Percentiles rank a stretch among this genome's conserved stretches.
phyloP scores from a whole-genome alignment of 2,888 invertebrate species.

The Agonopterix arenella region DNA sequence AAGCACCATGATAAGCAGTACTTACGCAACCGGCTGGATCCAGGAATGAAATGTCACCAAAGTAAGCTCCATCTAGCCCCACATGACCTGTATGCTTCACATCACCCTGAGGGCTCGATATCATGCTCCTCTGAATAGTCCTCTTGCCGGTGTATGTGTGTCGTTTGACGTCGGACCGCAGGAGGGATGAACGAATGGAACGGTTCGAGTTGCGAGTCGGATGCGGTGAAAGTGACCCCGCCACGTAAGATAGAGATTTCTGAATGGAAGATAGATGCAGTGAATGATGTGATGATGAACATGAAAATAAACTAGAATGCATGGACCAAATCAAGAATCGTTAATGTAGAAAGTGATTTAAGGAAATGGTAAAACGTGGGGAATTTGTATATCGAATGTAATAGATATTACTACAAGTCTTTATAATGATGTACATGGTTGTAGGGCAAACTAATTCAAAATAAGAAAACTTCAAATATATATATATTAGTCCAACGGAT shows the following conservation, averaged over 20 bases:
- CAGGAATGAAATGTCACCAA: conserved; percentile 90
- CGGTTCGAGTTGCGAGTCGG: conserved; percentile 49
- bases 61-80: conserved; percentile 97
- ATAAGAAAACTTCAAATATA: no score
- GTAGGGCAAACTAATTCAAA: no score
- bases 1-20: conserved; percentile 15
- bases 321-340: no score
- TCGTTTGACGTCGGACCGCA: conserved; percentile 70
- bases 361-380: no score
- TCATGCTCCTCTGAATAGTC: conserved; percentile 92
- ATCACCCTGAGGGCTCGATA: conserved; percentile 97
- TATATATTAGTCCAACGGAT: no score
- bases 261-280: conserved; percentile 15
- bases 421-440: no score
- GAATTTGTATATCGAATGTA: no score
- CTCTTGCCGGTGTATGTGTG: conserved; percentile 76
- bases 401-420: no score
- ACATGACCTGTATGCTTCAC: conserved; percentile 97
- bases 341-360: no score
- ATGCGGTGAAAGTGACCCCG: conserved; percentile 48
- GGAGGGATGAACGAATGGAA: conserved; percentile 48
- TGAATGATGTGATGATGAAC: no score
- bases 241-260: conserved; percentile 23
- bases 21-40: conserved; percentile 60
- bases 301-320: no score